phyloP scores from a whole-genome alignment of 2,113 vertebrate genomes.

The Tyto alba region DNA sequence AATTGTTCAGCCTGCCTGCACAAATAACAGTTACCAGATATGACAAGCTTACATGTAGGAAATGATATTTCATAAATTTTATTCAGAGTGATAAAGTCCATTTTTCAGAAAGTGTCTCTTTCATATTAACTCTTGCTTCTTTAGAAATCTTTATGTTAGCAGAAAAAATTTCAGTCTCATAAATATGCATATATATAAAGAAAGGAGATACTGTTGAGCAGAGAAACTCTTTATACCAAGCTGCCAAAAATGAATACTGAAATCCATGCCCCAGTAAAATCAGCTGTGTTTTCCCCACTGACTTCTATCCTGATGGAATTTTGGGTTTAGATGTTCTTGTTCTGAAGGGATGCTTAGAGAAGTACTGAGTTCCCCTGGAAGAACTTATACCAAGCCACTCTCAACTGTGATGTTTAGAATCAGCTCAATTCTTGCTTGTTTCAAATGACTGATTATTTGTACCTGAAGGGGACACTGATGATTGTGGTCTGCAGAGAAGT shows the following conservation, averaged over 20 bases:
- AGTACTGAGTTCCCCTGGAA: not conserved
- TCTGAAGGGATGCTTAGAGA: not conserved
- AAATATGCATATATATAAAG: not conserved
- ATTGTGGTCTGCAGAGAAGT: not conserved
- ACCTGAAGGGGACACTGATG: not conserved
- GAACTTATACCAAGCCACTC: not conserved
- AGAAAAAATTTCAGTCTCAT: not conserved
- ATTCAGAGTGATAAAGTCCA: not conserved
- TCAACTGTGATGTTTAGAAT: not conserved
- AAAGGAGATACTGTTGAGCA: not conserved
- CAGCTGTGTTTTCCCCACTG: not conserved
- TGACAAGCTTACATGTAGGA: not conserved
- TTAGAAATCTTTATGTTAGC: not conserved
- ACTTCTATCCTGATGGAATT: not conserved
- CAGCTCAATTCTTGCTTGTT: not conserved
- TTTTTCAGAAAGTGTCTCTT: not conserved
- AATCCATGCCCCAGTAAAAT: not conserved
- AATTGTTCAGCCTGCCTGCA: not conserved
- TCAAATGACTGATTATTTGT: not conserved
- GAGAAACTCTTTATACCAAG: not conserved
- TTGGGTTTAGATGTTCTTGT: not conserved
- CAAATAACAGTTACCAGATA: not conserved
- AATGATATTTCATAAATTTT: not conserved
- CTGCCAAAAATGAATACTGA: not conserved
- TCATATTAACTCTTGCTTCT: not conserved